Evolutionary conservation across 2,113 vertebrate genomes (phyloP), one percentile per base, ranked within the genome.

Genomic region (Phocoena sinus): DNA sequence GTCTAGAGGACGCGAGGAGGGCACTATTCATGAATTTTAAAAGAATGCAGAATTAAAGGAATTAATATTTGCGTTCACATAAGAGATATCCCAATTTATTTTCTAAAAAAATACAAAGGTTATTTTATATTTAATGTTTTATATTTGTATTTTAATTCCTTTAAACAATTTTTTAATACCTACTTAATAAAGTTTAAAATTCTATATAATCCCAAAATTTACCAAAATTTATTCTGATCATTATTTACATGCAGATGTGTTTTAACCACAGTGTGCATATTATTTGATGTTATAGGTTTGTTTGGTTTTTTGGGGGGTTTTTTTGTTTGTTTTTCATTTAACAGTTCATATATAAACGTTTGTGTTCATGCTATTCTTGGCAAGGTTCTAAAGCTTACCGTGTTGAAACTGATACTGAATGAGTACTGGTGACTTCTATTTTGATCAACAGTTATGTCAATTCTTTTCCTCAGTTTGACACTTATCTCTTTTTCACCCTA

Each of bases 401-500:
- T 88, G 33, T 86, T 92, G 6, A 92, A 33, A 60, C 0, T 33
- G 44, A 83, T 62, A 11, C 9, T 60, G 62, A 84, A 12, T 10
- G 68, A 79, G 1, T 76, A 83, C 33, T 70, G 73, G 73, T 73
- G 60, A 60, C 77, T 71, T 79, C 79, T 87, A 3, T 93, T 77
- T 73, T 89, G 33, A 85, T 11, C 25, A 36, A 1, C 15, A 53
- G 50, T 20, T 88, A 6, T 13, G 1, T 62, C 15, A 33, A 0
- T 36, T 38, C 56, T 50, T 9, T 14, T 79, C 89, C 68, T 8
- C 0, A 12, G 0, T 38, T 82, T 96, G 17, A 50, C 73, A 76
- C 31, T 83, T 58, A 28, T n/a, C 56, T 81, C 56, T 90, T 38
- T 63, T 93, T 77, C 56, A 47, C 94, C 5, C 23, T 91, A 99